phyloP scores from a whole-genome alignment of 2,113 vertebrate genomes.

The Corythornis vintsioides region DNA sequence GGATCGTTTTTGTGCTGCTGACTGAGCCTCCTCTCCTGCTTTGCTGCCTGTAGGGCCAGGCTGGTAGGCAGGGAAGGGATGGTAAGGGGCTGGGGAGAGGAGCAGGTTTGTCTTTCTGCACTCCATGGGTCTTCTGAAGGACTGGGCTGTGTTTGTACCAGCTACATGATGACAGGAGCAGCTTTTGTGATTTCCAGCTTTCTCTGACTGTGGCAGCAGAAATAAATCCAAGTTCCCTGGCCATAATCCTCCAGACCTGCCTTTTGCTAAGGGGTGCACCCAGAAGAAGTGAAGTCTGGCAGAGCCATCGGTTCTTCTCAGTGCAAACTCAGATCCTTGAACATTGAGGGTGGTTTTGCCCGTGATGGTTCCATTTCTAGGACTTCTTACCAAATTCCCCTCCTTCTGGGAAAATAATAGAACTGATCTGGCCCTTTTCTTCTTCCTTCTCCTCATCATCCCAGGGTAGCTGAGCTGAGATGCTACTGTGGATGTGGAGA shows the following conservation, averaged over 20 bases:
- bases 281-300: neutral
- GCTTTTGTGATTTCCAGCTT: neutral
- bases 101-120: neutral
- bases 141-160: neutral
- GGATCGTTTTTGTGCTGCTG: neutral
- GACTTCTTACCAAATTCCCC: neutral
- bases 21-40: neutral
- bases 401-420: neutral
- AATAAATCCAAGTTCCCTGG: neutral
- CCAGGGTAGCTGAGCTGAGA: neutral
- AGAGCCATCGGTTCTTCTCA: neutral
- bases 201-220: neutral
- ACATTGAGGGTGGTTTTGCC: neutral
- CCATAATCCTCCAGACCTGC: neutral
- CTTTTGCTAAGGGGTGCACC: neutral
- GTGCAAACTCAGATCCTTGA: neutral
- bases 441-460: neutral
- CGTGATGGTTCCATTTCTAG: neutral
- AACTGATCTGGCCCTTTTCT: neutral
- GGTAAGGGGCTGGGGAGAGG: neutral
- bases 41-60: neutral
- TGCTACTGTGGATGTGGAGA: neutral
- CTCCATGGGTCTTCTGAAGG: neutral
- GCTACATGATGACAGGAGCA: neutral
- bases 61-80: neutral